Evolutionary conservation across 2,113 vertebrate genomes (phyloP).

Genomic region (Pachycephala philippinensis): DNA sequence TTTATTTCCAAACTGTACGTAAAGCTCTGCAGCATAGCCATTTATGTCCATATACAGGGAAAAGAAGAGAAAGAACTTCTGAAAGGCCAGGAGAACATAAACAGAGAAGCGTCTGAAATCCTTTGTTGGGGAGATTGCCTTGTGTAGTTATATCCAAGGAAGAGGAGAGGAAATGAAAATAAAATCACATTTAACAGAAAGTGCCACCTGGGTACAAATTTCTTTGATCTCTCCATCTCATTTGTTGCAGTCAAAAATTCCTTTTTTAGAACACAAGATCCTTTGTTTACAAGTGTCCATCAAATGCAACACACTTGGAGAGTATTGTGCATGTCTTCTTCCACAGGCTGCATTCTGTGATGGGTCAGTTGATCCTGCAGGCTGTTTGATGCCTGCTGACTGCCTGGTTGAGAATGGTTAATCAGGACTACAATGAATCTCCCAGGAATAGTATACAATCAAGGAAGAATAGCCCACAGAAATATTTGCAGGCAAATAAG

Average conservation of each 20-base stretch:
- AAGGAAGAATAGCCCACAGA: background rate
- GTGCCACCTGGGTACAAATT: background rate
- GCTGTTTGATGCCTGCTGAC: background rate
- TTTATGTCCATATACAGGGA: background rate
- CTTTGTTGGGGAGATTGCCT: background rate
- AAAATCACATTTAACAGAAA: background rate
- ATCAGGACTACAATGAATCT: background rate
- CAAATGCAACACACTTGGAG: background rate
- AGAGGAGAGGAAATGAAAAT: background rate
- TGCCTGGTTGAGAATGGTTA: background rate
- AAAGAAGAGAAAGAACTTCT: background rate
- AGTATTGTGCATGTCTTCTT: background rate
- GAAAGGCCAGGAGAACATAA: background rate
- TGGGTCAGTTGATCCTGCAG: background rate
- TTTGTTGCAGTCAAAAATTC: background rate
- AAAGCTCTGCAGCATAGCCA: background rate
- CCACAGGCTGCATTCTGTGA: background rate
- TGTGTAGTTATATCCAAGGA: background rate
- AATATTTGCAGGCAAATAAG: background rate
- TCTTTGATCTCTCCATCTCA: background rate
- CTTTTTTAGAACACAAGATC: background rate
- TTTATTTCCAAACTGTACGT: constrained; percentile 46
- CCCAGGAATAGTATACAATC: background rate
- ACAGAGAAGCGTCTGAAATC: background rate
- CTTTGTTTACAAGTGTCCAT: background rate